phyloP scores from a whole-genome alignment of 1,140 invertebrate genomes.

The Maniola jurtina region DNA sequence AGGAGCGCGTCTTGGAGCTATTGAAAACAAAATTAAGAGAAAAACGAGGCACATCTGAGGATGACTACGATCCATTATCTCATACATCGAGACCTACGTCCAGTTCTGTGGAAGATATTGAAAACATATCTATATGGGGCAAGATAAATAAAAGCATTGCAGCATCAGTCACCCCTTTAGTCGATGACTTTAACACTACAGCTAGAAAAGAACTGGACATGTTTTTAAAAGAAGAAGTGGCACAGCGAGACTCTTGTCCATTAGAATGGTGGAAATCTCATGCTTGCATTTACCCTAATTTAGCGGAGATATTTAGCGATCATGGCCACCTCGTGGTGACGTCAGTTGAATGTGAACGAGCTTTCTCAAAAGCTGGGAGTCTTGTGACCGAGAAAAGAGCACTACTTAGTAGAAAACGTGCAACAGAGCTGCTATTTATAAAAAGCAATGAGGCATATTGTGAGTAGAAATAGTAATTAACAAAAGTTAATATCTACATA shows the following conservation, averaged over 20 bases:
- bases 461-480: not conserved
- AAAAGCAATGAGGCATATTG: not conserved
- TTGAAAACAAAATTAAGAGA: not conserved
- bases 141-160: slow-evolving; percentile 6
- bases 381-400: slow-evolving; percentile 5
- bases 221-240: slow-evolving; percentile 7
- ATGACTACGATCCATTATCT: not conserved
- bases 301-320: slow-evolving; percentile 16
- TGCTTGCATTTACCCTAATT: slow-evolving; percentile 23
- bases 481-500: no score
- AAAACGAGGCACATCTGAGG: not conserved
- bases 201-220: slow-evolving; percentile 15
- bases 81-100: not conserved
- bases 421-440: slow-evolving; percentile 5
- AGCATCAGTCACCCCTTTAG: not conserved
- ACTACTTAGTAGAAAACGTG: slow-evolving; percentile 12
- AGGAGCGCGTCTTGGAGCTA: not conserved
- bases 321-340: slow-evolving; percentile 26
- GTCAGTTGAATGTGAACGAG: slow-evolving; percentile 27
- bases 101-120: slow-evolving; percentile 10
- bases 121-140: slow-evolving; percentile 10
- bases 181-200: not conserved
- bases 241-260: slow-evolving; percentile 15
- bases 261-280: slow-evolving; percentile 26
- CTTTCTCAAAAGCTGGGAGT: slow-evolving; percentile 24